Conservation (phyloP, 53 echinoderm and acorn worm species). For the Holothuria scabra region DNA sequence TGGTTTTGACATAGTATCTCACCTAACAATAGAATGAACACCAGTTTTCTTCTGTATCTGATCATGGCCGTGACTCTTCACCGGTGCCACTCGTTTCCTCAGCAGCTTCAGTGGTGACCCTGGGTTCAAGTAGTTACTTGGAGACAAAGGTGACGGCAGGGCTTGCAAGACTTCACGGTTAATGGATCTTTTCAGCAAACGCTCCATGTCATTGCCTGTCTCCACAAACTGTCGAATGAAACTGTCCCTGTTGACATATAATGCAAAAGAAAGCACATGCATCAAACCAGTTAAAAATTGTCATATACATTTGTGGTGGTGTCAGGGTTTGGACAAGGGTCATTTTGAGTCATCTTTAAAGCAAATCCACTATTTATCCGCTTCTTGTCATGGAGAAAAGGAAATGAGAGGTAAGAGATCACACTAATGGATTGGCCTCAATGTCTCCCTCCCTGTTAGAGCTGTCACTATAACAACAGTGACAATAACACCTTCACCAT, state of each 20-base stretch:
- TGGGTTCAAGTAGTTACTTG: constrained; percentile 63
- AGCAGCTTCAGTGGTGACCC: constrained; percentile 79
- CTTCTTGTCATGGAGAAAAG: no score
- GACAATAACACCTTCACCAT: no score
- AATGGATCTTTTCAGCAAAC: constrained; percentile 84
- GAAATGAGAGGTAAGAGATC: no score
- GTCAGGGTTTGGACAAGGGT: no score
- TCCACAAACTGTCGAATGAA: constrained; percentile 98
- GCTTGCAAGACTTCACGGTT: constrained; percentile 67
- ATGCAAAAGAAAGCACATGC: background rate
- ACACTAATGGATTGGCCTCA: no score
- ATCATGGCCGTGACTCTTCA: constrained; percentile 74
- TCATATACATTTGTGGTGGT: no score
- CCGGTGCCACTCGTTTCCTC: constrained; percentile 64
- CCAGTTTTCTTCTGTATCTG: constrained; percentile 90
- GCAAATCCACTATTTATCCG: no score
- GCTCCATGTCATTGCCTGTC: constrained; percentile 93
- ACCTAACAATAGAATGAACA: constrained; percentile 91
- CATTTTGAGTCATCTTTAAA: no score
- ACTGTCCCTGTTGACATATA: constrained; percentile 76
- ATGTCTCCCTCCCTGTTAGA: no score
- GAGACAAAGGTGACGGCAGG: constrained; percentile 46
- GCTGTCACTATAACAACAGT: no score
- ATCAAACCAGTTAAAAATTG: no score
- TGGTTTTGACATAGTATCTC: no score